A percentile compares a stretch with the other conserved stretches of the same genome.
These are phyloP conservation scores for Melanogrammus aeglefinus DNA, from an alignment of 2,797 vertebrate genomes.

Conservation along the genomic window DNA sequence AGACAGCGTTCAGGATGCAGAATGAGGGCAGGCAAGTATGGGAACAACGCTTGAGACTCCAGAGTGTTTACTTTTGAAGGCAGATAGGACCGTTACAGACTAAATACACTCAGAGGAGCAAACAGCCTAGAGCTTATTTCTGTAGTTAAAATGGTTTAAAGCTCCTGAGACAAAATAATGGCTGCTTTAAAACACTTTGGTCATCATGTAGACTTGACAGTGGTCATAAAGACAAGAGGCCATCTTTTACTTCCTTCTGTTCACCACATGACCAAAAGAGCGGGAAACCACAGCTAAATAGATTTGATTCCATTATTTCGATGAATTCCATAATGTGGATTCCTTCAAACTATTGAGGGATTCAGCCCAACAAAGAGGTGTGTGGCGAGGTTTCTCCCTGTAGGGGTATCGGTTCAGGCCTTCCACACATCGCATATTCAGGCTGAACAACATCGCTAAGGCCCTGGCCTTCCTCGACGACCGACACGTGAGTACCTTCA, in stretches of 20 bases:
- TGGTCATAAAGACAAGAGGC: background rate
- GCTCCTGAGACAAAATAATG: background rate
- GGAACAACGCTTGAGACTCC: background rate
- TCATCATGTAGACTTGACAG: too few relatives aligned
- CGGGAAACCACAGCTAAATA: background rate
- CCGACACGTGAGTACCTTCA: slow-evolving; percentile 80
- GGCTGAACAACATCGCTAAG: slow-evolving; percentile 90
- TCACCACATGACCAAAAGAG: background rate
- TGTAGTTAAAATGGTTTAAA: too few relatives aligned
- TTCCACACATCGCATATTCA: slow-evolving; percentile 88
- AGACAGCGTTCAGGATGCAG: too few relatives aligned
- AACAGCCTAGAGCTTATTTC: too few relatives aligned
- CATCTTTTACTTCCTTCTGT: background rate
- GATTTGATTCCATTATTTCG: background rate
- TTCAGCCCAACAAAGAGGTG: background rate
- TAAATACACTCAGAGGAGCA: background rate
- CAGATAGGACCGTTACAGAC: background rate
- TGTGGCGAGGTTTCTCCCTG: slow-evolving; percentile 18
- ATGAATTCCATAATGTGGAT: background rate
- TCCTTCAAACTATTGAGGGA: background rate
- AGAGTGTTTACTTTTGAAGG: background rate
- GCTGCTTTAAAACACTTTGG: too few relatives aligned
- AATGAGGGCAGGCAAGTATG: background rate
- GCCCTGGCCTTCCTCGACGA: slow-evolving; percentile 87
- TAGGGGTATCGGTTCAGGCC: slow-evolving; percentile 86